Conservation (phyloP, 2,797 vertebrate genomes). For the Poecilia picta region DNA sequence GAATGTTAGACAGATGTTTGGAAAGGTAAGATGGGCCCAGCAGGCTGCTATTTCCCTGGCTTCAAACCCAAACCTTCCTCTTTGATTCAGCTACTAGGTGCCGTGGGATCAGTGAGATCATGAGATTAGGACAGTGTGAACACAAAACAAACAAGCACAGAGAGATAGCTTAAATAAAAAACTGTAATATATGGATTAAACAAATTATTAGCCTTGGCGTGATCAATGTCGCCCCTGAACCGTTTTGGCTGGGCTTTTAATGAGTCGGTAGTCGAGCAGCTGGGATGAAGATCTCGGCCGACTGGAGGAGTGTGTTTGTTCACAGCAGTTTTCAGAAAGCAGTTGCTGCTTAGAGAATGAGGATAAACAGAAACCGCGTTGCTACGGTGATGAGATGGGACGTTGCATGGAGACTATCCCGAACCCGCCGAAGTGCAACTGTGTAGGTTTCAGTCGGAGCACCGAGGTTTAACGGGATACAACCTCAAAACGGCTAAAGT, state of each 20-base stretch:
- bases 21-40: not conserved
- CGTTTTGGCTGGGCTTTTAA: not conserved
- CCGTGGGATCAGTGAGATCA: not conserved
- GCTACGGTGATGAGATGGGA: not conserved
- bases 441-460: not conserved
- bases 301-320: not conserved
- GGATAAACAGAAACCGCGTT: not conserved
- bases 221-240: not conserved
- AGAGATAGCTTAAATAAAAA: not conserved
- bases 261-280: not conserved
- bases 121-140: not conserved
- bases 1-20: not conserved
- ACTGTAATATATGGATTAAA: not conserved
- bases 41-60: not conserved
- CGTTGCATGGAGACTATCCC: not conserved
- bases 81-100: not conserved
- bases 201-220: not conserved
- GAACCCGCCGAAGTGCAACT: not conserved
- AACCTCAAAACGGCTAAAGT: not conserved
- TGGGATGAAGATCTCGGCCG: not conserved
- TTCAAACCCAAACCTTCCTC: not conserved
- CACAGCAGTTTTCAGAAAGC: not conserved
- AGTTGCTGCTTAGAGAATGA: not conserved
- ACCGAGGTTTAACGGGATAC: not conserved
- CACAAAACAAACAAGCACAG: not conserved